Evolutionary conservation across 2,797 vertebrate species (phyloP).

Genomic region (Argentina silus): DNA sequence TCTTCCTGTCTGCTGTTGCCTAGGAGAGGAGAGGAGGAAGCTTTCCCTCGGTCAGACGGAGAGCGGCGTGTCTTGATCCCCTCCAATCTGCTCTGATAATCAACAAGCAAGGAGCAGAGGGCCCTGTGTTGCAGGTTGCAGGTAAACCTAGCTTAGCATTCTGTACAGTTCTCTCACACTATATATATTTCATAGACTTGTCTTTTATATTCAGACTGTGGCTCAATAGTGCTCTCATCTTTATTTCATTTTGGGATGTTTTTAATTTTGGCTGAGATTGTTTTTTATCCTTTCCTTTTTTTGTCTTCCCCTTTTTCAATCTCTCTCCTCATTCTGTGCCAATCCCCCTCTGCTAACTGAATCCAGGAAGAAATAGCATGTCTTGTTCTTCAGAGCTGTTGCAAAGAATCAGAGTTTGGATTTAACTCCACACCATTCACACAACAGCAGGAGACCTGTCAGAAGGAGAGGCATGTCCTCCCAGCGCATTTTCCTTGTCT

Average conservation of each 20-base stretch:
- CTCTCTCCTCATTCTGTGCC: neutral
- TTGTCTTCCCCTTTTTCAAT: constrained; percentile 17
- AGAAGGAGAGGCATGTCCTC: too few relatives aligned
- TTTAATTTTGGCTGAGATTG: constrained; percentile 75
- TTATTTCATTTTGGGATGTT: constrained; percentile 81
- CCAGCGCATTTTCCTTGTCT: too few relatives aligned
- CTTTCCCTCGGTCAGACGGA: constrained; percentile 39
- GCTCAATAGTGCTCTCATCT: constrained; percentile 76
- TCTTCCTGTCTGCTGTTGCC: constrained; percentile 70
- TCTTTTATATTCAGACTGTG: constrained; percentile 77
- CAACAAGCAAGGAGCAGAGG: constrained; percentile 55
- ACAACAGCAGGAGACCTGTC: neutral
- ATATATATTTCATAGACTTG: constrained; percentile 79
- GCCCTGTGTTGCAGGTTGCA: constrained; percentile 54
- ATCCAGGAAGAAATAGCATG: neutral
- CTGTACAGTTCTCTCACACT: constrained; percentile 61
- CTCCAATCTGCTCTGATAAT: constrained; percentile 61
- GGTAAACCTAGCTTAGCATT: constrained; percentile 74
- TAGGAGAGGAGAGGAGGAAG: constrained; percentile 38
- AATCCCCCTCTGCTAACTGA: constrained; percentile 46
- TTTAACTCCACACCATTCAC: neutral
- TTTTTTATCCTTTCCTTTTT: constrained; percentile 36
- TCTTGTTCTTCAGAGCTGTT: neutral
- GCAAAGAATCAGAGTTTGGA: constrained; percentile 36
- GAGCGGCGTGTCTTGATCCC: constrained; percentile 60